Percentiles rank a stretch among this genome's conserved stretches.
Conservation (phyloP, 1,140 invertebrate genomes). For the Halyomorpha halys region DNA sequence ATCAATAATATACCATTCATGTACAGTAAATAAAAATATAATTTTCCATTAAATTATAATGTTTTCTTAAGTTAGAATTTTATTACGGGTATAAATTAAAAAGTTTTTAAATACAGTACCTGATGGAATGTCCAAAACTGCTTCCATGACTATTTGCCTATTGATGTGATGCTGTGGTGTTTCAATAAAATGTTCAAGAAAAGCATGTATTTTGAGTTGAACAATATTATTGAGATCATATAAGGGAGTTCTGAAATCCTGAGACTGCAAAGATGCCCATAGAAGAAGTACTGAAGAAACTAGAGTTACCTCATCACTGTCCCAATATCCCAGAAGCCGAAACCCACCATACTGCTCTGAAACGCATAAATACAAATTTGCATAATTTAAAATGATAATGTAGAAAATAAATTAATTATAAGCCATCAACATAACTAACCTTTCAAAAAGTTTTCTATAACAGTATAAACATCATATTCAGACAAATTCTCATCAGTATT, state of each 20-base stretch:
- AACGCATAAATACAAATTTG: neutral
- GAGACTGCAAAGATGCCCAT: slow-evolving; percentile 4
- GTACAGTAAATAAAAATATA: too few relatives aligned
- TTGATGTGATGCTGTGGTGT: slow-evolving; percentile 5
- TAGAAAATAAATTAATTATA: neutral
- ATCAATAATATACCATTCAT: too few relatives aligned
- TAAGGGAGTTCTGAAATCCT: neutral
- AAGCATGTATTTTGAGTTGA: slow-evolving; percentile 13
- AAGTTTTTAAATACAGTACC: too few relatives aligned
- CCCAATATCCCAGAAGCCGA: slow-evolving; percentile 7
- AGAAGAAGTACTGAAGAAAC: slow-evolving; percentile 8
- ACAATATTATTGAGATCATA: neutral
- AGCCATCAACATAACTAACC: neutral
- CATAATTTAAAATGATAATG: neutral
- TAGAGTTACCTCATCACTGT: slow-evolving; percentile 15
- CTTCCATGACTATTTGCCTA: slow-evolving; percentile 3
- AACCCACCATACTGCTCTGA: neutral
- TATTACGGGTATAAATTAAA: too few relatives aligned
- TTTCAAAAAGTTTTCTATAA: slow-evolving; percentile 7
- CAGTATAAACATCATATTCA: neutral
- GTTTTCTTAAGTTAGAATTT: too few relatives aligned
- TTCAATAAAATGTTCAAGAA: slow-evolving; percentile 13
- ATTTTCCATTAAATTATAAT: too few relatives aligned
- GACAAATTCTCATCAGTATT: neutral
- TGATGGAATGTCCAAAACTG: neutral